Evolutionary conservation across 2,888 invertebrate species (phyloP), one percentile per base, ranked within the genome.

Genomic region (Psococerastis gibbosa): DNA sequence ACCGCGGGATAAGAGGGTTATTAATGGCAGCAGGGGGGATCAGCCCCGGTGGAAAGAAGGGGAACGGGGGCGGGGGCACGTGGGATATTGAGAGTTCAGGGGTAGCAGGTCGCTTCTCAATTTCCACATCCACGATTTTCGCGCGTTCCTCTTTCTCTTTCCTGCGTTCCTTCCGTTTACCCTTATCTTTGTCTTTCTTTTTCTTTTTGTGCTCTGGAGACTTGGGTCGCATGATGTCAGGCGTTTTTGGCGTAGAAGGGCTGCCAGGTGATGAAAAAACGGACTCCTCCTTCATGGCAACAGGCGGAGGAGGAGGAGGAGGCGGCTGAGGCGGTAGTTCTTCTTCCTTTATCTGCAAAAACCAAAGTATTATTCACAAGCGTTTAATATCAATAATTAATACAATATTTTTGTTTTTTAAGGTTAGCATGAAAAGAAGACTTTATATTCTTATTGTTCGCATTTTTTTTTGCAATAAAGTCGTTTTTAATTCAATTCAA

Each of bases 161-260:
- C 2, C 34, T 23, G 41, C 51, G 48, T 38, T 50, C 49, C 43
- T 50, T 47, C 41, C 50, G 50, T 32, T 51, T 50, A 22, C 49
- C 49, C 32, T 53, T 53, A 15, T 51, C 49, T 17, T 52, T 49
- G 22, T 41, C 46, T 52, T 73, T 73, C 52, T 71, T 70, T 52
- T 64, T 63, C 59, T 70, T 71, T 35, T 60, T 62, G 42, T 57
- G 58, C 9, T 58, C 48, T 8, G 51, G 51, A 22, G 33, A 64
- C 17, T 44, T 49, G 22, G 49, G 52, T 55, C 69, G 66, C 53
- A 64, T 62, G 42, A 69, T 58, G 54, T 71, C 71, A 1, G 71
- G 70, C 11, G 70, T 71, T 57, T 66, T 68, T 2, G 71, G 69
- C 9, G 68, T 67, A 17, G 64, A 64, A 1, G 69, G 69, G 2